phyloP scores from a whole-genome alignment of 2,797 vertebrate species.

The Chloroceryle amazona region DNA sequence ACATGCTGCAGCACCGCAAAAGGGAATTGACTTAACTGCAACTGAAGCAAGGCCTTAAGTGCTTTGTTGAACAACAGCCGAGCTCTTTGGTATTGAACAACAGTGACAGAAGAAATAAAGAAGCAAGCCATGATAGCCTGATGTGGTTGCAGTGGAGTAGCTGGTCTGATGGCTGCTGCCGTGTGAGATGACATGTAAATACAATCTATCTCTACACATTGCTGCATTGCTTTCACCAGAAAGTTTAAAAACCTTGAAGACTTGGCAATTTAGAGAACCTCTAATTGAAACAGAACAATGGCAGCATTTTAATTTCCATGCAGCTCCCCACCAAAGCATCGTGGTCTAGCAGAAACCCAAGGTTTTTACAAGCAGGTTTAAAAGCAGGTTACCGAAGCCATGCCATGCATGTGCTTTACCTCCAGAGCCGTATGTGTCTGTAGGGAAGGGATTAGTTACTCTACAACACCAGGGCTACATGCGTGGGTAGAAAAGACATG shows the following conservation, averaged over 20 bases:
- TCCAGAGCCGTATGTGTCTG: neutral
- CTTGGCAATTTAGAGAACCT: conserved; percentile 56
- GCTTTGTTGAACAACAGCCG: conserved; percentile 70
- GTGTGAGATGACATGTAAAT: neutral
- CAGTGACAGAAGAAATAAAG: conserved; percentile 55
- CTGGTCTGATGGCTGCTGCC: neutral
- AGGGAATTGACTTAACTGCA: conserved; percentile 41
- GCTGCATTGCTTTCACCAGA: conserved; percentile 52
- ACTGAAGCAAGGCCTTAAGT: conserved; percentile 58
- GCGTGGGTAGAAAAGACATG: fast-evolving
- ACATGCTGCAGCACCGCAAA: conserved; percentile 1
- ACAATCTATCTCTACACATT: neutral
- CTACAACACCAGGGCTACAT: neutral
- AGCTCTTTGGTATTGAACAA: conserved; percentile 62
- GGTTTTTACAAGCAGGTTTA: conserved; percentile 1
- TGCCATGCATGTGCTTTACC: neutral
- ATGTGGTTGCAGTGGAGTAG: conserved; percentile 7
- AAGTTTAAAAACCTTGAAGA: conserved; percentile 50
- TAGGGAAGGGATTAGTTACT: neutral
- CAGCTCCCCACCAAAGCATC: conserved; percentile 1
- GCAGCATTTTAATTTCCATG: conserved; percentile 47
- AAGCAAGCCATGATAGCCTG: conserved; percentile 1
- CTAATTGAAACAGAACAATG: conserved; percentile 54
- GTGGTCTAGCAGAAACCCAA: conserved; percentile 19
- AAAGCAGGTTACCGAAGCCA: neutral